Evolutionary conservation across 1,140 invertebrate genomes (phyloP).

Genomic region (Drosophila nikananu): DNA sequence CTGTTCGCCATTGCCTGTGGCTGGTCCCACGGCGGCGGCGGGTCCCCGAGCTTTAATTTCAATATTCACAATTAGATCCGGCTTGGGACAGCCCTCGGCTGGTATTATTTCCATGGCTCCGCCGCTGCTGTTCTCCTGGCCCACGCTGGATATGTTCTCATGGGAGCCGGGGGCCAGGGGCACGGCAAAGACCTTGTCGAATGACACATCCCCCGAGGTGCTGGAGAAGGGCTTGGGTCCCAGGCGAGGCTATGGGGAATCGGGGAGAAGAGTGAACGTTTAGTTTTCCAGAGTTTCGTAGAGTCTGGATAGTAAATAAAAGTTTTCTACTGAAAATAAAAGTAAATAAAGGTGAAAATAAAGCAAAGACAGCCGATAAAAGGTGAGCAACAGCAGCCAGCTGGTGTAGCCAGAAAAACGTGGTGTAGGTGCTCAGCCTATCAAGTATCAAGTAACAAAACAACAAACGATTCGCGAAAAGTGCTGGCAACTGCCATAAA

Average conservation of each 20-base stretch:
- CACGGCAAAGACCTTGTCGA: constrained; percentile 92
- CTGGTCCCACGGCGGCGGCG: background rate
- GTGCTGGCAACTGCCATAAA: background rate
- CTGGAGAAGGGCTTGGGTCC: constrained; percentile 94
- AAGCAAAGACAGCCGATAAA: background rate
- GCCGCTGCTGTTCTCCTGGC: constrained; percentile 48
- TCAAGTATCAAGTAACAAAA: constrained; percentile 10
- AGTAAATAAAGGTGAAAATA: background rate
- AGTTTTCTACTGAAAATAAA: background rate
- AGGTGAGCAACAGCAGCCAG: background rate
- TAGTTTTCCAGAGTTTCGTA: background rate
- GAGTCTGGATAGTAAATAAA: background rate
- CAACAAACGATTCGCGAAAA: background rate
- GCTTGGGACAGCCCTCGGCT: constrained; percentile 51
- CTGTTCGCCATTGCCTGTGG: constrained; percentile 82
- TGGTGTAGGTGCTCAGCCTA: background rate
- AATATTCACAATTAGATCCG: constrained; percentile 83
- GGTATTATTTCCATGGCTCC: constrained; percentile 17
- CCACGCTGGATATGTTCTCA: constrained; percentile 80
- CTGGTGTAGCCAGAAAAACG: background rate
- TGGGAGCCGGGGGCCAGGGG: constrained; percentile 89
- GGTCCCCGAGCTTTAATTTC: constrained; percentile 48
- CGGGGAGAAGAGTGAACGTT: background rate
- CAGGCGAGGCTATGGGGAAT: constrained; percentile 88
- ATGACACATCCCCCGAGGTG: constrained; percentile 90